Evolutionary conservation across 2,113 vertebrate genomes (phyloP), one percentile per base, ranked within the genome.

Genomic region (Cyanoramphus novaezelandiae): DNA sequence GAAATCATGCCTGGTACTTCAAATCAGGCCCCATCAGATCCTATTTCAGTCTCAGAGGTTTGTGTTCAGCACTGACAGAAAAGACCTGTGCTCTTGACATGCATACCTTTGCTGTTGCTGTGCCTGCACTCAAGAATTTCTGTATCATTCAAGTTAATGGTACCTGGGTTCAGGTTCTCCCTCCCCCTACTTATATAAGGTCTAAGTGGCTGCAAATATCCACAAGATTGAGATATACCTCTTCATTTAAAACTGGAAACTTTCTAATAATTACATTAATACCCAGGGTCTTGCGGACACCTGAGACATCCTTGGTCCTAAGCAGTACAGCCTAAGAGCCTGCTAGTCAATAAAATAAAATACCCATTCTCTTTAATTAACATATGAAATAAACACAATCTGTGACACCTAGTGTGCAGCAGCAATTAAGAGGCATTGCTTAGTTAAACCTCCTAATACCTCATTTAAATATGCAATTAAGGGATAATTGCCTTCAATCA

Each of bases 381-480:
- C 98, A 98, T 98, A 98, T 98, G 98, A 98, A 98, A 98, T 98
- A 98, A 98, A 98, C 98, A 98, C 98, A 98, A 98, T 98, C 98
- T 98, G 98, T 98, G 98, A 98, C 98, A 98, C 98, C 98, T 98
- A 98, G 98, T 98, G 98, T 97, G 98, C 98, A 97, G 97, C 97
- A 98, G 98, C 98, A 98, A 98, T 98, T 98, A 98, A 98, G 98
- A 98, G 97, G 98, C 98, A 98, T 98, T 98, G 98, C 98, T 98
- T 98, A 98, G 98, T 98, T 98, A 98, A 98, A 98, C 97, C 98
- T 98, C 98, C 98, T 98, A 98, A 98, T 98, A 98, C 98, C 98
- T 98, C 98, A 98, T 98, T 98, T 98, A 98, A 98, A 98, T 98
- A 98, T 98, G 98, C 98, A 98, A 98, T 98, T 98, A 98, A 98